Base-by-base conservation (phyloP, 2,888 invertebrate genomes). In the Linnaemya vulpina region DNA sequence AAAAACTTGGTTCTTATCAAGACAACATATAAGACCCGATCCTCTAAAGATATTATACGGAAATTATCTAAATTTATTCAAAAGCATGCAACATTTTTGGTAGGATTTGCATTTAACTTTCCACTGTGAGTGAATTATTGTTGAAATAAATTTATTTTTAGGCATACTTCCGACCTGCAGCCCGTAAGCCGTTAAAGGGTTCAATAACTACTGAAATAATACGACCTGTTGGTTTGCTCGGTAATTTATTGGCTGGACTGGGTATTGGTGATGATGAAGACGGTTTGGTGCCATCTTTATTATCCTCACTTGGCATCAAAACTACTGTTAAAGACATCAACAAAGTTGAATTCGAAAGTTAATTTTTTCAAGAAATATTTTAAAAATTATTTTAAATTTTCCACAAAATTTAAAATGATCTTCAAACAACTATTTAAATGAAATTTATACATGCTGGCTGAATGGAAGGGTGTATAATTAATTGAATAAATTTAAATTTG, bases 211-310 rank as follows among this genome's bases (percentile, higher is more conserved):
- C 40, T 9, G 35, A 38, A 25, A 40, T 8, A 46, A 51, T 5
- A 1, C 40, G 9, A 63, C 51, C 74, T 17, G 40, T 25, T 46
- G 74, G 74, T 25, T 25, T 74, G 13, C 11, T 74, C 5, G 74
- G 62, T 25, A 74, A 74, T 49, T 25, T 74, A 13, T 63, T 74
- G 40, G 22, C 9, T 51, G 20, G 46, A 35, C n/a, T 74, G 5
- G 74, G 74, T 22, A n/a, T 74, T 74, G 17, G 38, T 25, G 40
- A 40, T 4, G 25, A 38, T 13, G 74, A 74, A 0, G 30, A 35
- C 0, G 74, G 74, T 63, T 63, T 74, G 4, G 0, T 74, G 9
- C 4, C 22, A 25, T 1, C 11, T 40, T 0, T 74, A 20, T 62
- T 62, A 20, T 62, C 49, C 38, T 7, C n/a, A 11, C 51, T 63